These are phyloP conservation scores for Percopsis omiscomaycus DNA, from an alignment of 2,797 vertebrate genomes.

Conservation along the genomic window DNA sequence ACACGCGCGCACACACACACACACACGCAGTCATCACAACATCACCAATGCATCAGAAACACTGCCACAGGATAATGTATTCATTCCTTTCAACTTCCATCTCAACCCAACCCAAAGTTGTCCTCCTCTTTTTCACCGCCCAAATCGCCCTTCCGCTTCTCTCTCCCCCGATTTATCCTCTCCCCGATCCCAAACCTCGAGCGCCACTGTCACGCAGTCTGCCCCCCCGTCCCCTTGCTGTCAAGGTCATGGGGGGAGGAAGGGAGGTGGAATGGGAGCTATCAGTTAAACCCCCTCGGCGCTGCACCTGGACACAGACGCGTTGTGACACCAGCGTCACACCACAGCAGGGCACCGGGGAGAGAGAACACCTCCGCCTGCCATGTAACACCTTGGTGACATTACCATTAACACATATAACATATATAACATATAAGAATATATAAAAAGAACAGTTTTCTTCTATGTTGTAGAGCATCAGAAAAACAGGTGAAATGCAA, in stretches of 20 bases:
- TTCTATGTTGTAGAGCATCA: background rate
- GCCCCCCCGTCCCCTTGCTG: slow-evolving; percentile 27
- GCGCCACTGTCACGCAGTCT: slow-evolving; percentile 32
- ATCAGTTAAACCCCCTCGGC: slow-evolving; percentile 37
- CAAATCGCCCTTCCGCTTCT: background rate
- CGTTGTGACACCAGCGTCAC: slow-evolving; percentile 23
- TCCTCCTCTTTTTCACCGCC: slow-evolving; percentile 23
- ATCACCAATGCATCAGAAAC: background rate
- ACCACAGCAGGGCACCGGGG: slow-evolving; percentile 19
- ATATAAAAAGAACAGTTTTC: background rate
- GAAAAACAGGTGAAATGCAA: slow-evolving; percentile 1
- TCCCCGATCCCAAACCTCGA: slow-evolving; percentile 43
- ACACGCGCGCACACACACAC: background rate
- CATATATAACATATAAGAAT: background rate
- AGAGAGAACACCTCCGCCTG: slow-evolving; percentile 12
- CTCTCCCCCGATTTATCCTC: slow-evolving; percentile 24
- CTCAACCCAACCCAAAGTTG: background rate
- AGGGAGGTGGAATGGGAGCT: slow-evolving; percentile 21
- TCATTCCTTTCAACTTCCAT: slow-evolving; percentile 20
- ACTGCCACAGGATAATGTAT: slow-evolving; percentile 4
- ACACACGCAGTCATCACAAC: background rate
- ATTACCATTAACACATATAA: background rate
- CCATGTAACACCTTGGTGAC: background rate
- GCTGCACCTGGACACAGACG: slow-evolving; percentile 24
- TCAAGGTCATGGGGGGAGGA: slow-evolving; percentile 59